Evolutionary conservation across 2,797 vertebrate species (phyloP), one percentile per base, ranked within the genome.

Genomic region (Oryzias sinensis): DNA sequence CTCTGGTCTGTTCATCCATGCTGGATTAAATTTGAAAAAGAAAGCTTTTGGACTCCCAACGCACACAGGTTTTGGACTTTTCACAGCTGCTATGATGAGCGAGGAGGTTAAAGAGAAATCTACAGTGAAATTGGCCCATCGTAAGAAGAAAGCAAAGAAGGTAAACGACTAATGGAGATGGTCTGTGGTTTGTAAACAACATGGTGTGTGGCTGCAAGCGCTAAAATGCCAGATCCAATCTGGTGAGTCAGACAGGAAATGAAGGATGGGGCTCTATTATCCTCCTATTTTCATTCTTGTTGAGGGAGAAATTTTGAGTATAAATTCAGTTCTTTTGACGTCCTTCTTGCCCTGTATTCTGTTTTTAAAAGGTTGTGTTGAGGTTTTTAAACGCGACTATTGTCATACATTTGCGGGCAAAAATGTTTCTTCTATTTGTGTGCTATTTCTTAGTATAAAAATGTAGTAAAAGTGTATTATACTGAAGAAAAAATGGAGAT

Each of bases 71-170:
- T 70, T 53, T 53, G 56, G 67, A 66, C 72, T 42, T 49, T 42
- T 83, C 76, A 53, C 74, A 72, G 78, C 80, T 68, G 82, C 87
- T 82, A 90, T 90, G 79, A 99, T 99, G 97, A 99, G 95, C 68
- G 97, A 97, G 86, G 97, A 98, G 85, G 90, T 89, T 60, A 98
- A 96, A 90, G 96, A 98, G 76, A 98, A 90, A 88, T 81, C 76
- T 43, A 80, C 65, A 8, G 93, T 83, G 76, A 99, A 97, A 85
- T 92, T 93, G 27, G 86, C 92, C 80, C 94, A 95, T 80, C 95
- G 95, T 85, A 99, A 97, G 87, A 99, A 97, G 93, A 98, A 96
- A 89, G 94, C 94, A 52, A 98, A 95, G 92, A 99, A 99, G 96
- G 97, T 99, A 98, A 93, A 68, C 62, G 22, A 49, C 50, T 53